These are phyloP conservation scores for Cecropterus lyciades DNA, from an alignment of 1,140 invertebrate genomes.

Conservation along the genomic window DNA sequence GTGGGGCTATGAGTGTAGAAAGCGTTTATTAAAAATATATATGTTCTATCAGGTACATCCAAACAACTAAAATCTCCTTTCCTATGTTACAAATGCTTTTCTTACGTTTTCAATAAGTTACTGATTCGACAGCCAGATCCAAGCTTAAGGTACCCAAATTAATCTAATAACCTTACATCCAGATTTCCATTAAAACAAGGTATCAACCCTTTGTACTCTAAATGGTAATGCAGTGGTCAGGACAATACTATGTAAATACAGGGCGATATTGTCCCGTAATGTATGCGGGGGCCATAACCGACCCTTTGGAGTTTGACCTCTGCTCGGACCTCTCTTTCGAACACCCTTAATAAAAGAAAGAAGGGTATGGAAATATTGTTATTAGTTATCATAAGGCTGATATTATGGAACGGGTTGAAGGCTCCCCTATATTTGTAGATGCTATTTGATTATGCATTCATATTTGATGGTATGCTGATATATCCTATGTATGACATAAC, in stretches of 20 bases:
- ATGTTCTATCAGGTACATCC: too few relatives aligned
- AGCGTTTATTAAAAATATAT: too few relatives aligned
- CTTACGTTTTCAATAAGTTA: too few relatives aligned
- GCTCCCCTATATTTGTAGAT: too few relatives aligned
- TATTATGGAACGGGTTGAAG: neutral
- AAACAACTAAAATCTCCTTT: too few relatives aligned
- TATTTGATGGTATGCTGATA: too few relatives aligned
- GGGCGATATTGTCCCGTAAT: conserved; percentile 46
- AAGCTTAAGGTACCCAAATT: conserved; percentile 7
- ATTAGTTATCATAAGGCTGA: conserved; percentile 17
- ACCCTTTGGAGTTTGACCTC: conserved; percentile 18
- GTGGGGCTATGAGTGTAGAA: too few relatives aligned
- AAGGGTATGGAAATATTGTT: conserved; percentile 4
- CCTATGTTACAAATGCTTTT: too few relatives aligned
- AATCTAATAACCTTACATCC: conserved; percentile 39
- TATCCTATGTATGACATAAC: too few relatives aligned
- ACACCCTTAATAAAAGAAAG: conserved; percentile 4
- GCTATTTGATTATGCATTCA: too few relatives aligned
- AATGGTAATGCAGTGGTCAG: conserved; percentile 57
- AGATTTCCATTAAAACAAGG: conserved; percentile 46
- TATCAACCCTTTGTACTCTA: conserved; percentile 51
- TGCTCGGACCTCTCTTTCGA: conserved; percentile 1
- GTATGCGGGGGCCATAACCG: conserved; percentile 46
- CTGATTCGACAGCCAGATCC: too few relatives aligned
- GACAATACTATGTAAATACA: conserved; percentile 68